Evolutionary conservation across 1,140 invertebrate species (phyloP).

Genomic region (Ceratitis capitata): DNA sequence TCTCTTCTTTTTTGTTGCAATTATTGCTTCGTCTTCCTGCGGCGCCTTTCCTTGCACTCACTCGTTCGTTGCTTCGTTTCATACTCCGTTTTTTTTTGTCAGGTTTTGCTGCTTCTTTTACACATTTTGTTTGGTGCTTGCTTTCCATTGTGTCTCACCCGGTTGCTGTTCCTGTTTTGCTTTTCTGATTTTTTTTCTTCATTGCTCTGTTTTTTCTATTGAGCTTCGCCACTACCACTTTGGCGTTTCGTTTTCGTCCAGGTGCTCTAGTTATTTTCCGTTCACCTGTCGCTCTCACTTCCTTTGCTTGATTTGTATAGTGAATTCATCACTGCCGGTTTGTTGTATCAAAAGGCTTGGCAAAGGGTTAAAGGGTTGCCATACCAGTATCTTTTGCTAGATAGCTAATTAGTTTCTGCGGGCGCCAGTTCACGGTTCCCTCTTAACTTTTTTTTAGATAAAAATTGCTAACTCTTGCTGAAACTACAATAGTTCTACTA

Average conservation of each 20-base stretch:
- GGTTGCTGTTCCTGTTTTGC: background rate
- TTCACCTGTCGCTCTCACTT: slow-evolving; percentile 27
- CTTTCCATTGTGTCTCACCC: background rate
- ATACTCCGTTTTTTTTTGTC: background rate
- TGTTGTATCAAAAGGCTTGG: background rate
- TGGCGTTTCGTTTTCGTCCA: background rate
- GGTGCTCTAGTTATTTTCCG: slow-evolving; percentile 26
- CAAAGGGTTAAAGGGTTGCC: no score
- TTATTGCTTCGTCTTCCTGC: slow-evolving; percentile 8
- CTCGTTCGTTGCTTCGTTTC: background rate
- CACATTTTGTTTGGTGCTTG: background rate
- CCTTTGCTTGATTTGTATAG: slow-evolving; percentile 13
- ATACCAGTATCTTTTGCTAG: no score
- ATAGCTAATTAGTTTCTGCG: no score
- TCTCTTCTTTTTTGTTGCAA: slow-evolving; percentile 19
- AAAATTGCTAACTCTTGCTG: no score
- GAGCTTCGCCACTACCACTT: background rate
- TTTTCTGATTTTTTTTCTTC: background rate
- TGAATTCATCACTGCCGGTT: slow-evolving; percentile 23
- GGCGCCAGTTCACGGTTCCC: no score
- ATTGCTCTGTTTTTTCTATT: background rate
- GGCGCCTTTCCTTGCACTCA: background rate
- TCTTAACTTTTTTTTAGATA: no score
- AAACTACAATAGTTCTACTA: no score
- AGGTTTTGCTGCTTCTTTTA: background rate